A percentile compares a stretch with the other conserved stretches of the same genome.
Conservation (phyloP, 2,797 vertebrate species). For the Pteropus rufus region DNA sequence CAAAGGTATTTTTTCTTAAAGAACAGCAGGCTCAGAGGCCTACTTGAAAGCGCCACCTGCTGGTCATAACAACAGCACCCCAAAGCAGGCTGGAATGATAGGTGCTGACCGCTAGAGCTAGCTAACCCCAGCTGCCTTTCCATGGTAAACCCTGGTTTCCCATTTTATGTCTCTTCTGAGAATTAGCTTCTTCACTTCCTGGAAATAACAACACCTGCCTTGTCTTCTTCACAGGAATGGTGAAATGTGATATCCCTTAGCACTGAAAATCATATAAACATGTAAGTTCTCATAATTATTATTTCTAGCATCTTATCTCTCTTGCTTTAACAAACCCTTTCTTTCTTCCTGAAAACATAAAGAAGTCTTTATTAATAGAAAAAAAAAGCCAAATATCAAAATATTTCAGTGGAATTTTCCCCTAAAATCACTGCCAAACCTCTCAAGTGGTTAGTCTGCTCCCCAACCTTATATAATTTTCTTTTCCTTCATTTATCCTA, state of each 20-base stretch:
- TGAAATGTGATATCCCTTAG: neutral
- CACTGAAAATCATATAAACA: neutral
- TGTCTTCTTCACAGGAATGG: neutral
- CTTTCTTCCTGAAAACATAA: neutral
- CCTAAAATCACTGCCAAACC: neutral
- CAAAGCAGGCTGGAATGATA: neutral
- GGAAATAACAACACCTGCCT: neutral
- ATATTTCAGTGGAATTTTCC: neutral
- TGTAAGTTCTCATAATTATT: neutral
- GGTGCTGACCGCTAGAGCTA: neutral
- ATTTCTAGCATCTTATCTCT: neutral
- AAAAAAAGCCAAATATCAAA: neutral
- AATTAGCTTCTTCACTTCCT: neutral
- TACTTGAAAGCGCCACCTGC: neutral
- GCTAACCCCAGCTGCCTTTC: neutral
- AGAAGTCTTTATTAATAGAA: neutral
- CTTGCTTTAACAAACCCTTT: neutral
- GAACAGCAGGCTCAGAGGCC: neutral
- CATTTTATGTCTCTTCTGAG: neutral
- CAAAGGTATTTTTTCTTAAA: neutral
- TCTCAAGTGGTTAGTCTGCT: neutral
- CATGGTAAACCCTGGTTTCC: neutral
- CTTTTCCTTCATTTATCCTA: neutral
- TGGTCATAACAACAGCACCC: neutral
- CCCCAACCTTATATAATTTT: neutral